These are phyloP conservation scores for Drosophila pullipes DNA, from an alignment of 2,888 invertebrate species.

Conservation along the genomic window DNA sequence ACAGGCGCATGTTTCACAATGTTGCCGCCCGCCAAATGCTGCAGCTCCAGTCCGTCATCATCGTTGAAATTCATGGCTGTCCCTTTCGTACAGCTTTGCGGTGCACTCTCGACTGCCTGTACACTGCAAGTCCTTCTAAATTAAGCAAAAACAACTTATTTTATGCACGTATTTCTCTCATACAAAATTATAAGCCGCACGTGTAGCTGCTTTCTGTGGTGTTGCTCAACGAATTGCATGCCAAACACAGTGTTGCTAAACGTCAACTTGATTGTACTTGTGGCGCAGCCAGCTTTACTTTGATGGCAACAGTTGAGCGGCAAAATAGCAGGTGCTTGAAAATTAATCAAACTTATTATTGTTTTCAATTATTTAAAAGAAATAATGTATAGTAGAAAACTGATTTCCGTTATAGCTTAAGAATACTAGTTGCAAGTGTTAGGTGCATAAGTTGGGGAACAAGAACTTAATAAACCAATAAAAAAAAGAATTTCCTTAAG, in stretches of 20 bases:
- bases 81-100: constrained; percentile 13
- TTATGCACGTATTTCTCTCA: constrained; percentile 19
- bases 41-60: constrained; percentile 86
- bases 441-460: neutral
- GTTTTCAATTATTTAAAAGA: neutral
- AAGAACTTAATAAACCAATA: neutral
- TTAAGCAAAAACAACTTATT: constrained; percentile 21
- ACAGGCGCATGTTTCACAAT: constrained; percentile 88
- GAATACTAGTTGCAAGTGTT: neutral
- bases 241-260: constrained; percentile 27
- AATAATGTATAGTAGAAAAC: neutral
- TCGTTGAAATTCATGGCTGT: constrained; percentile 76
- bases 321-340: neutral
- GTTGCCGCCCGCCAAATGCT: constrained; percentile 88
- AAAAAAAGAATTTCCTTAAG: neutral
- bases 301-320: constrained; percentile 7
- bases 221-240: constrained; percentile 14
- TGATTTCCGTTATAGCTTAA: neutral
- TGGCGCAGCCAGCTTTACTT: constrained; percentile 10
- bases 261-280: neutral
- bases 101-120: constrained; percentile 22
- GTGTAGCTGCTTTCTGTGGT: constrained; percentile 54
- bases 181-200: constrained; percentile 60
- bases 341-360: neutral
- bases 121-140: constrained; percentile 11